Evolutionary conservation across 2,797 vertebrate genomes (phyloP).

Genomic region (Dromococcyx pavoninus): DNA sequence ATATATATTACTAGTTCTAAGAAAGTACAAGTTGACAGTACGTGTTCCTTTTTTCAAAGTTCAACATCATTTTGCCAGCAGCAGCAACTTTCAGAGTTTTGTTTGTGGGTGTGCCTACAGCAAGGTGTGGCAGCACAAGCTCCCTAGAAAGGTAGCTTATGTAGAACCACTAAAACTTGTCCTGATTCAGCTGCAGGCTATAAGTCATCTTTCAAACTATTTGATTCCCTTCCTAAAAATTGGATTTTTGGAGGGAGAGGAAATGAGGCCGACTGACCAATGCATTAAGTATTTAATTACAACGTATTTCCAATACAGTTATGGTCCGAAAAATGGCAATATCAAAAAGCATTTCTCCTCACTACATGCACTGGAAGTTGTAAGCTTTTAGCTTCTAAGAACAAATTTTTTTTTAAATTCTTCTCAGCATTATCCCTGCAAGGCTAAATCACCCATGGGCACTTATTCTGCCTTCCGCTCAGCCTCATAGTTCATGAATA

Average conservation of each 20-base stretch:
- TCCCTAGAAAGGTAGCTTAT: not conserved
- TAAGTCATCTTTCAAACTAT: not conserved
- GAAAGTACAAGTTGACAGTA: not conserved
- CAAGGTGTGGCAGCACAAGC: not conserved
- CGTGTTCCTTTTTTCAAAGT: not conserved
- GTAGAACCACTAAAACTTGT: not conserved
- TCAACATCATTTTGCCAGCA: not conserved
- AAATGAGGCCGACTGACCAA: not conserved
- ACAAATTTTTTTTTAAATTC: not conserved
- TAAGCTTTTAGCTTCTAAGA: not conserved
- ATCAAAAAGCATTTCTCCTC: not conserved
- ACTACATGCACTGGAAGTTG: rapidly evolving
- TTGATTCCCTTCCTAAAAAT: not conserved
- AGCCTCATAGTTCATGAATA: not conserved
- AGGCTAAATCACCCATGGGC: not conserved
- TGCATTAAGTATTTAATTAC: not conserved
- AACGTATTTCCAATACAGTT: not conserved
- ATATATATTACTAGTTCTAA: not conserved
- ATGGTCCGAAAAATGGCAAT: not conserved
- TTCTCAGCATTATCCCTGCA: not conserved
- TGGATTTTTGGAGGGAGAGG: not conserved
- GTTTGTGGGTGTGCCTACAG: not conserved
- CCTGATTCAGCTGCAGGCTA: not conserved
- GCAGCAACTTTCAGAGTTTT: not conserved
- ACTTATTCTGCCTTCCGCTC: not conserved